Conservation (phyloP, 1,140 invertebrate species). For the Cydia fagiglandana region DNA sequence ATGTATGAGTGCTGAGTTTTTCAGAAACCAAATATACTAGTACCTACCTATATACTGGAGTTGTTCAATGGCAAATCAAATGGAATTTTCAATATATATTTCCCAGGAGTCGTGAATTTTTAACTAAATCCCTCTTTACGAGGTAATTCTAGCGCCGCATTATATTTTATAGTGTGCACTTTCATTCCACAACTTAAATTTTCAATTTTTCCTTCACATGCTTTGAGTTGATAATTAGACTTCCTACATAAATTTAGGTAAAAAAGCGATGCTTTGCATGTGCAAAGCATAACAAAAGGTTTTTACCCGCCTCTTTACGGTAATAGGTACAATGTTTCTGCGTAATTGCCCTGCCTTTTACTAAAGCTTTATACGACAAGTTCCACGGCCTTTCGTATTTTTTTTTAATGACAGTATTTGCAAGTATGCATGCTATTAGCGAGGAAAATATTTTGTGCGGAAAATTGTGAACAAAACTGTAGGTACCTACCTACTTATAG, state of each 20-base stretch:
- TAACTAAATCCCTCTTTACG: too few species aligned
- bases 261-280: constrained; percentile 8
- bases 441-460: neutral
- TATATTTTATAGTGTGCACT: too few species aligned
- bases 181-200: too few species aligned
- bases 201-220: too few species aligned
- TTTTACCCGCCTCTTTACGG: neutral
- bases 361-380: neutral
- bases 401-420: neutral
- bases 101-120: too few species aligned
- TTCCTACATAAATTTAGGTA: neutral
- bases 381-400: neutral
- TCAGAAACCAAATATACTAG: too few species aligned
- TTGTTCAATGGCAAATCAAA: too few species aligned
- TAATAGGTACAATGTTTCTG: constrained; percentile 19
- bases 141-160: too few species aligned
- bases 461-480: neutral
- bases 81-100: too few species aligned
- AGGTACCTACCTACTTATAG: neutral
- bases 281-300: neutral
- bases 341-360: constrained; percentile 20
- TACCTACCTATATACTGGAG: too few species aligned
- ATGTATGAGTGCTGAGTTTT: too few species aligned
- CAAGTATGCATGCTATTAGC: neutral
- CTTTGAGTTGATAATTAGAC: neutral